Conservation (phyloP, 2,113 vertebrate genomes). For the Sinocyclocheilus maitianheensis region DNA sequence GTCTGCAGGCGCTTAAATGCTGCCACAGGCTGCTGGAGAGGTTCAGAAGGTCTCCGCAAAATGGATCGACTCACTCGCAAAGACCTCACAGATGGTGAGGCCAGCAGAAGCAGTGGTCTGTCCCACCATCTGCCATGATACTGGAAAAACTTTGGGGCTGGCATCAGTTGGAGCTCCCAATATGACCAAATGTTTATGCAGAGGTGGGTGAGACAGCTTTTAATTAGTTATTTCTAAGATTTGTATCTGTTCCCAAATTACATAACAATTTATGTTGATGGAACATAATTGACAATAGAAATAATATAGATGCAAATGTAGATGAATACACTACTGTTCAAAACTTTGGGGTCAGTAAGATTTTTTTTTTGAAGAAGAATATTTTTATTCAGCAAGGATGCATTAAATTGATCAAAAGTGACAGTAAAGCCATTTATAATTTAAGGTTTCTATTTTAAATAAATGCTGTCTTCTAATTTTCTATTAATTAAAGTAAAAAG, state of each 20-base stretch:
- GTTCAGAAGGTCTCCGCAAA: not conserved
- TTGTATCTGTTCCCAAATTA: not conserved
- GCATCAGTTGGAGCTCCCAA: not conserved
- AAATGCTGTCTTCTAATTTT: not conserved
- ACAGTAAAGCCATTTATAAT: not conserved
- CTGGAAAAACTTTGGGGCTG: not conserved
- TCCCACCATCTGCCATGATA: constrained; percentile 14
- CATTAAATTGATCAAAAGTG: not conserved
- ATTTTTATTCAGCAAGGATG: not conserved
- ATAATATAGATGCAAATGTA: not conserved
- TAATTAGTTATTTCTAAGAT: not conserved
- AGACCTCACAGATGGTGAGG: constrained; percentile 10
- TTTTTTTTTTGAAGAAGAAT: too few relatives aligned
- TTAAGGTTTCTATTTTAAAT: too few relatives aligned
- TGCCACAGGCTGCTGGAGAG: not conserved
- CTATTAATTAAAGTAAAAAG: not conserved
- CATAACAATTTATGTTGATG: not conserved
- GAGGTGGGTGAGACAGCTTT: not conserved
- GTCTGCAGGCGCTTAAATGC: not conserved
- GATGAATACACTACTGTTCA: not conserved
- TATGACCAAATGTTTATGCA: constrained; percentile 7
- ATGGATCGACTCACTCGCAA: not conserved
- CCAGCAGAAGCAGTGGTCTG: constrained; percentile 6
- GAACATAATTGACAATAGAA: not conserved
- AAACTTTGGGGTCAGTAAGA: too few relatives aligned